These are phyloP conservation scores for Lates calcarifer DNA, from an alignment of 2,113 vertebrate species.

Conservation along the genomic window DNA sequence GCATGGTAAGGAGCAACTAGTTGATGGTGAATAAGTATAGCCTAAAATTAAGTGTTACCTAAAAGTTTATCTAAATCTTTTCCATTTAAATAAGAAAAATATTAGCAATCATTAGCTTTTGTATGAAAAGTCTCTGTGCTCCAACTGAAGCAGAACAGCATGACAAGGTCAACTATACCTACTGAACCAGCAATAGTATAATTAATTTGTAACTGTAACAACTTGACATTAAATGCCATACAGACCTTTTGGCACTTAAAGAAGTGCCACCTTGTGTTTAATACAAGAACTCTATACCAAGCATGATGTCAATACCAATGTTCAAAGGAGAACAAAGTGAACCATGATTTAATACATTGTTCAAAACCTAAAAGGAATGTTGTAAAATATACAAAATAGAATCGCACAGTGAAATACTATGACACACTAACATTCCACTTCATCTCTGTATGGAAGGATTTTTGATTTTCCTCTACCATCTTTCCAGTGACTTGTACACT, in stretches of 20 bases:
- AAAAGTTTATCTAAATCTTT: no score
- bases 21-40: no score
- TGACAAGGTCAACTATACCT: background rate
- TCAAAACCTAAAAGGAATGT: conserved; percentile 68
- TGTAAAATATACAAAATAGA: conserved; percentile 50
- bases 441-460: conserved; percentile 43
- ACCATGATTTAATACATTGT: conserved; percentile 24
- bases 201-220: conserved; percentile 16
- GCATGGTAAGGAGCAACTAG: no score
- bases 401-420: conserved; percentile 38
- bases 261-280: conserved; percentile 55
- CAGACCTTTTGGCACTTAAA: conserved; percentile 19
- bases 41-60: no score
- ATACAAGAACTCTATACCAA: conserved; percentile 31
- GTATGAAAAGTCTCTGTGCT: conserved; percentile 18
- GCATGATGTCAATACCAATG: background rate
- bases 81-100: conserved; percentile 23
- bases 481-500: conserved; percentile 71
- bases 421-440: conserved; percentile 24
- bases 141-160: conserved; percentile 5
- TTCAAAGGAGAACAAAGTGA: conserved; percentile 18
- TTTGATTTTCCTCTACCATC: conserved; percentile 40
- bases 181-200: conserved; percentile 15
- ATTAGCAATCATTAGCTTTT: background rate
- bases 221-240: conserved; percentile 3